These are phyloP conservation scores for Sander vitreus DNA, from an alignment of 2,113 vertebrate genomes.

Conservation along the genomic window DNA sequence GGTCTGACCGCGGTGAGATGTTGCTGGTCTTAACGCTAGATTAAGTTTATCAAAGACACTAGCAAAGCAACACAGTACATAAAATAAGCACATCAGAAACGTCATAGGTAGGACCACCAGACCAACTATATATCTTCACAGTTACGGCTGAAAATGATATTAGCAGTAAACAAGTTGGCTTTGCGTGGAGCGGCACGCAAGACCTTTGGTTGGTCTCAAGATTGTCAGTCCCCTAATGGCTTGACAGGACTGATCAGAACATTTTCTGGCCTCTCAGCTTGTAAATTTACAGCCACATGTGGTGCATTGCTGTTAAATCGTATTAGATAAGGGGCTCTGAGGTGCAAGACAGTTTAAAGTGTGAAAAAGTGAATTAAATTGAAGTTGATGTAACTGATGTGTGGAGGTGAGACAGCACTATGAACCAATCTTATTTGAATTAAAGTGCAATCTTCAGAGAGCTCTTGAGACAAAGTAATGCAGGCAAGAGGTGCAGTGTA, in stretches of 20 bases:
- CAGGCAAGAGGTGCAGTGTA: neutral
- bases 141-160: too few relatives aligned
- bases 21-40: too few relatives aligned
- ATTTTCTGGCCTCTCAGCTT: constrained; percentile 20
- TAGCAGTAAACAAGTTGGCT: too few relatives aligned
- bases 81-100: too few relatives aligned
- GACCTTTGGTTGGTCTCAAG: constrained; percentile 16
- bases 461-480: neutral
- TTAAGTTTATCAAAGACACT: too few relatives aligned
- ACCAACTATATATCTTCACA: too few relatives aligned
- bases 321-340: constrained; percentile 39
- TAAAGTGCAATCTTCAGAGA: constrained; percentile 9
- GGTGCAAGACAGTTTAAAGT: constrained; percentile 33
- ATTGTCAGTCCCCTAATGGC: constrained; percentile 33
- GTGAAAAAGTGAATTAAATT: constrained; percentile 48
- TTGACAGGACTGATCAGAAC: constrained; percentile 41
- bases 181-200: constrained; percentile 24
- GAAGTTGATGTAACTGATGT: constrained; percentile 43
- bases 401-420: constrained; percentile 13
- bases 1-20: too few relatives aligned
- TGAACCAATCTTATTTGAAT: constrained; percentile 23
- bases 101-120: too few relatives aligned
- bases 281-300: constrained; percentile 36
- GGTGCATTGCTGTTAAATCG: constrained; percentile 51
- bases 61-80: too few relatives aligned